A percentile compares a stretch with the other conserved stretches of the same genome.
phyloP scores from a whole-genome alignment of 2,113 vertebrate genomes.

The Hystrix brachyura region DNA sequence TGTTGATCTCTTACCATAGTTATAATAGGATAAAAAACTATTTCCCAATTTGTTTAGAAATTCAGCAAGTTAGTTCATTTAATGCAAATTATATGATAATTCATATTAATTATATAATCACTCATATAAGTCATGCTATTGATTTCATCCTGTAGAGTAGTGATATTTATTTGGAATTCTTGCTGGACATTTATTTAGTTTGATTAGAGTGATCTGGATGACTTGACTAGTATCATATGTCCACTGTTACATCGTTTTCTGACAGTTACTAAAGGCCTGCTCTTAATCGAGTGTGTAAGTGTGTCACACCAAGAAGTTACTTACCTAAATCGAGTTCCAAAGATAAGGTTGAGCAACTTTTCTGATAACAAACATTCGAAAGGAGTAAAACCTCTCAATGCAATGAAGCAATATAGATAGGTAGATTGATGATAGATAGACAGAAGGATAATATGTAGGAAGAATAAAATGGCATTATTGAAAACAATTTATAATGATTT shows the following conservation, averaged over 20 bases:
- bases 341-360: not conserved
- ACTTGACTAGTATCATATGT: not conserved
- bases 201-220: not conserved
- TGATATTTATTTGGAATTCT: constrained; percentile 10
- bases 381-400: not conserved
- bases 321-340: not conserved
- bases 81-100: not conserved
- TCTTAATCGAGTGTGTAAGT: not conserved
- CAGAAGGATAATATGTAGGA: not conserved
- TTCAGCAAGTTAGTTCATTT: constrained; percentile 37
- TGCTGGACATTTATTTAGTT: not conserved
- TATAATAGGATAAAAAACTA: not conserved
- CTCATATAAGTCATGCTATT: not conserved
- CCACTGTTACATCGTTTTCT: not conserved
- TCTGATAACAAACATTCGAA: not conserved
- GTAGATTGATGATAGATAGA: not conserved
- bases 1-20: not conserved
- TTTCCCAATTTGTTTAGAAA: not conserved
- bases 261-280: not conserved
- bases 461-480: not conserved
- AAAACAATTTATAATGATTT: not conserved
- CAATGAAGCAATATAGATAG: not conserved
- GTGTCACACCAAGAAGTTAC: not conserved
- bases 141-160: not conserved
- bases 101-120: not conserved